phyloP scores from a whole-genome alignment of 2,888 invertebrate species.

The Gari tellinella region DNA sequence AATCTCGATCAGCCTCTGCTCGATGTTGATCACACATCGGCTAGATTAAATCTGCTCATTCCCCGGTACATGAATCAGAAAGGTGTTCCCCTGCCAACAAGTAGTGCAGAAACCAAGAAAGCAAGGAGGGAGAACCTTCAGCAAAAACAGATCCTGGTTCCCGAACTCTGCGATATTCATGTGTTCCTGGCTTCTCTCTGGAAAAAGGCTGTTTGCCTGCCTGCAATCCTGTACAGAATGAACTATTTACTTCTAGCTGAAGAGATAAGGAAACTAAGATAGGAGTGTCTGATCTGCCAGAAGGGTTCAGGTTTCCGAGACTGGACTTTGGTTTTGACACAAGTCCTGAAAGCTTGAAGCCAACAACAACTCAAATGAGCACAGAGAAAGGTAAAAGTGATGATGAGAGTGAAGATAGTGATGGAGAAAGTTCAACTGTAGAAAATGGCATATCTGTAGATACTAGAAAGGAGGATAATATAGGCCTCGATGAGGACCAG shows the following conservation, averaged over 20 bases:
- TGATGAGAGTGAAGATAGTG: neutral
- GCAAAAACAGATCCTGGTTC: constrained; percentile 98
- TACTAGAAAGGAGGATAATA: constrained; percentile 6
- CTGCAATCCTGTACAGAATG: constrained; percentile 96
- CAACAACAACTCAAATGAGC: no score
- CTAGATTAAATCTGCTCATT: constrained; percentile 95
- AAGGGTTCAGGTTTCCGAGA: constrained; percentile 92
- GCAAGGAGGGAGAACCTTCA: constrained; percentile 95
- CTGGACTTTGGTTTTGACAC: constrained; percentile 89
- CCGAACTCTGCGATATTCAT: constrained; percentile 97
- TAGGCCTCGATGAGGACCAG: constrained; percentile 6
- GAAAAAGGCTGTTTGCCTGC: constrained; percentile 98
- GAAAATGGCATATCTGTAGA: neutral
- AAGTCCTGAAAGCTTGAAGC: constrained; percentile 65
- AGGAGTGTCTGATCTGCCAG: constrained; percentile 84
- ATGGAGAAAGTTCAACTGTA: constrained; percentile 9
- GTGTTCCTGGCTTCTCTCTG: constrained; percentile 98
- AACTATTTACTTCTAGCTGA: constrained; percentile 97
- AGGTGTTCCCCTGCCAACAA: constrained; percentile 85
- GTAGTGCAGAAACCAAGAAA: constrained; percentile 96
- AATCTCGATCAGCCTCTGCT: constrained; percentile 94
- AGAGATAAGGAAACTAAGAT: constrained; percentile 89
- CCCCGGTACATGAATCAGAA: constrained; percentile 88
- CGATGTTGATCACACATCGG: constrained; percentile 99
- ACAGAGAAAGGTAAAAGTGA: neutral